These are phyloP conservation scores for Oceanodroma leucorhoa DNA, from an alignment of 2,797 vertebrate genomes.

Conservation along the genomic window DNA sequence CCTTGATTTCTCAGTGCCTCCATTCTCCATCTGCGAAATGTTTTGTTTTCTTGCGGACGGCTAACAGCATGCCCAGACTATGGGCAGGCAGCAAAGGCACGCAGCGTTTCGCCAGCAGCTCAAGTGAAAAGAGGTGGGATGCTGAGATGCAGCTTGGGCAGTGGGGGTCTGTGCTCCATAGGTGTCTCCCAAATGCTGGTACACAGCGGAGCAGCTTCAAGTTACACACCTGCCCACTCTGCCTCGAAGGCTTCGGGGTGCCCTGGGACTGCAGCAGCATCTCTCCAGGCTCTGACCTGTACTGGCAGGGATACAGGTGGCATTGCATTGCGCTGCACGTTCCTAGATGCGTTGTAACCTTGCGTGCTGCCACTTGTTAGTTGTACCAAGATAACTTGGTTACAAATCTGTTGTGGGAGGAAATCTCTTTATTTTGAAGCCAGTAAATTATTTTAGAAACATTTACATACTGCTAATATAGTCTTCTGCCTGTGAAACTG, in stretches of 20 bases:
- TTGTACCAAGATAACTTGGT: neutral
- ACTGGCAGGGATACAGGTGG: neutral
- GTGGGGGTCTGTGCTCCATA: neutral
- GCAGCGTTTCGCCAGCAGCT: neutral
- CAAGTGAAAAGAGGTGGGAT: neutral
- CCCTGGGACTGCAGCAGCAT: neutral
- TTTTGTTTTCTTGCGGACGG: neutral
- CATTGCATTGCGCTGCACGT: rapidly evolving
- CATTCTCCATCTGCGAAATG: neutral
- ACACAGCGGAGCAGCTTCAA: neutral
- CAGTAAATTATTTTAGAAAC: neutral
- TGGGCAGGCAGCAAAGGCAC: neutral
- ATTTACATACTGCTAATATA: neutral
- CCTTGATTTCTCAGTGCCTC: neutral
- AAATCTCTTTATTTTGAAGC: neutral
- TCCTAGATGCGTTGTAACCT: neutral
- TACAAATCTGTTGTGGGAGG: neutral
- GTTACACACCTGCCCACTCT: neutral
- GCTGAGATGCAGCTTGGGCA: neutral
- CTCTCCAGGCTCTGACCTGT: neutral
- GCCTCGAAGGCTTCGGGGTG: neutral
- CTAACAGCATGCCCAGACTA: neutral
- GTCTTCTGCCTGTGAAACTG: neutral
- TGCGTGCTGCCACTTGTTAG: neutral
- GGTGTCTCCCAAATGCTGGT: neutral